A percentile compares a stretch with the other conserved stretches of the same genome.
These are phyloP conservation scores for Luehdorfia chinensis DNA, from an alignment of 1,140 invertebrate species.

Conservation along the genomic window DNA sequence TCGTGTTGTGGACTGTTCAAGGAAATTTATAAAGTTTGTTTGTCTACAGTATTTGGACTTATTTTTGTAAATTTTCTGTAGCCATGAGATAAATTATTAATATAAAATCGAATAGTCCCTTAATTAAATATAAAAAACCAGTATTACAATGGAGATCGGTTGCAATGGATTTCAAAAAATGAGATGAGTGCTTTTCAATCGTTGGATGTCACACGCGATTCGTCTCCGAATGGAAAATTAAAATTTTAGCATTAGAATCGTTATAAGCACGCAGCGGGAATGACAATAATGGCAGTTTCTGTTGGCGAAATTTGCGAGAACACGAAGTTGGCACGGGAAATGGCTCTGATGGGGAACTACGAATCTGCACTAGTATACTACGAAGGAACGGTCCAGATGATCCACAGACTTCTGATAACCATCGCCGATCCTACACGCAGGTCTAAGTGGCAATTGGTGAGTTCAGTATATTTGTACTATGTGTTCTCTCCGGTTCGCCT, in stretches of 20 bases:
- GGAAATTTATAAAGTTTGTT: conserved; percentile 66
- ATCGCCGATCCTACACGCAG: conserved; percentile 89
- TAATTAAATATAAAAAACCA: no score
- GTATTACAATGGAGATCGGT: no score
- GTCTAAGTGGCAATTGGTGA: conserved; percentile 93
- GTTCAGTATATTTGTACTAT: conserved; percentile 31
- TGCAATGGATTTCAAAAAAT: conserved; percentile 49
- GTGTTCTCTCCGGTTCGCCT: conserved; percentile 30
- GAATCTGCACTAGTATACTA: conserved; percentile 97
- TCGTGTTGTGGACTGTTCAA: conserved; percentile 48
- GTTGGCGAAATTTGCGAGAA: conserved; percentile 94
- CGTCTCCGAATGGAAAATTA: conserved; percentile 44
- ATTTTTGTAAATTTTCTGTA: conserved; percentile 48
- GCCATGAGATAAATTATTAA: conserved; percentile 46
- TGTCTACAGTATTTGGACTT: conserved; percentile 48
- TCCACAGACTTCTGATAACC: conserved; percentile 88
- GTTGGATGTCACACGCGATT: conserved; percentile 54
- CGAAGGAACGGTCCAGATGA: conserved; percentile 94
- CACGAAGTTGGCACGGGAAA: conserved; percentile 94
- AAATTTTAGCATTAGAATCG: conserved; percentile 44
- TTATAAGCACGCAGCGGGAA: conserved; percentile 78
- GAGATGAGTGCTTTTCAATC: conserved; percentile 48
- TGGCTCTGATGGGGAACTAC: conserved; percentile 96
- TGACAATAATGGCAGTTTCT: conserved; percentile 88
- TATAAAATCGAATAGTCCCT: conserved; percentile 8